phyloP scores from a whole-genome alignment of 1,140 invertebrate genomes.

The Monochamus saltuarius region DNA sequence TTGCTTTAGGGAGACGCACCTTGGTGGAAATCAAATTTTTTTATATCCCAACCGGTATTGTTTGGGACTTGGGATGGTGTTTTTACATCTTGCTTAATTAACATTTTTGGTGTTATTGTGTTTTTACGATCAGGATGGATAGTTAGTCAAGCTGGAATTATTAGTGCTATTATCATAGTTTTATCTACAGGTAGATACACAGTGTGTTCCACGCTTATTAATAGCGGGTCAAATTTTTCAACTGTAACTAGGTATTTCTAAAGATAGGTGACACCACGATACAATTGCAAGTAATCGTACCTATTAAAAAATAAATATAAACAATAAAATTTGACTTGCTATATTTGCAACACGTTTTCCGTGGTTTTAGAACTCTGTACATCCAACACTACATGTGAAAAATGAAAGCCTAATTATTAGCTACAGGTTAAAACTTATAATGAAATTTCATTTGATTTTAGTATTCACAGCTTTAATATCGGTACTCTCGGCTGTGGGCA shows the following conservation, averaged over 20 bases:
- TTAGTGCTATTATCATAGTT: slow-evolving; percentile 85
- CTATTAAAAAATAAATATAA: too few species aligned
- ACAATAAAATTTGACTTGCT: too few species aligned
- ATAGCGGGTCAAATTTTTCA: too few species aligned
- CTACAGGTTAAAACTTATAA: too few species aligned
- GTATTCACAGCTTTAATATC: slow-evolving; percentile 87
- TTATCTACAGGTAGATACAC: slow-evolving; percentile 71
- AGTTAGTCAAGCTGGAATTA: slow-evolving; percentile 90
- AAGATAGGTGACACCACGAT: too few species aligned
- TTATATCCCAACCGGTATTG: slow-evolving; percentile 88
- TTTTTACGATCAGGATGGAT: slow-evolving; percentile 96
- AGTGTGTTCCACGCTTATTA: neutral
- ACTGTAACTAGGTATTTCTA: too few species aligned
- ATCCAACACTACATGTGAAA: too few species aligned
- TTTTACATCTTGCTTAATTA: slow-evolving; percentile 91
- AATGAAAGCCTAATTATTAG: too few species aligned
- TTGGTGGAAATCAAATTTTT: slow-evolving; percentile 93
- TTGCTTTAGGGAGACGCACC: slow-evolving; percentile 70
- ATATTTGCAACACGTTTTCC: too few species aligned
- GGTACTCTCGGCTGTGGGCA: slow-evolving; percentile 91
- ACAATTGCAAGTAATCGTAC: too few species aligned
- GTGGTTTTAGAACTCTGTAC: too few species aligned
- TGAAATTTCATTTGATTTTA: slow-evolving; percentile 45
- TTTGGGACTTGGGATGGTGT: slow-evolving; percentile 99
- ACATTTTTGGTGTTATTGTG: slow-evolving; percentile 96